Percentiles rank a stretch among this genome's conserved stretches.
phyloP scores from a whole-genome alignment of 23 tunicate genomes.

The Clavelina lepadiformis region DNA sequence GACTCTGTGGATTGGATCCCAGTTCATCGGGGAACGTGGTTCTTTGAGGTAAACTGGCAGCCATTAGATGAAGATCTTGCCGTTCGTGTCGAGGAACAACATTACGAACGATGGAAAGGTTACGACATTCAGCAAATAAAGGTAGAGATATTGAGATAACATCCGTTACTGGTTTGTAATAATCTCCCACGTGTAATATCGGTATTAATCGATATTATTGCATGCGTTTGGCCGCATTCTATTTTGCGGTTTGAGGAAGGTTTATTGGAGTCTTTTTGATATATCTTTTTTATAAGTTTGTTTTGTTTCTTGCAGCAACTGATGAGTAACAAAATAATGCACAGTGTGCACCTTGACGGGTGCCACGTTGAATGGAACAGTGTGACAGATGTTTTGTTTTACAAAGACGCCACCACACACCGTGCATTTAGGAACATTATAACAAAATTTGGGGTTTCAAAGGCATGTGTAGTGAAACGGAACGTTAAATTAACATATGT shows the following conservation, averaged over 20 bases:
- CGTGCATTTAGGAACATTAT: conserved; percentile 78
- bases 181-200: too few relatives aligned
- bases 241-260: too few relatives aligned
- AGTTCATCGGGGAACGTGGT: conserved; percentile 82
- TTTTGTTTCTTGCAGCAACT: conserved; percentile 13
- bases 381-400: conserved; percentile 67
- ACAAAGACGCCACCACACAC: conserved; percentile 80
- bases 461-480: conserved; percentile 18
- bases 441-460: conserved; percentile 70
- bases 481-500: not conserved
- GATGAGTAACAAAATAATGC: conserved; percentile 51
- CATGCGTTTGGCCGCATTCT: too few relatives aligned
- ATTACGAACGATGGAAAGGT: conserved; percentile 78
- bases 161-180: too few relatives aligned
- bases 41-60: conserved; percentile 62
- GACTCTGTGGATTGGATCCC: not conserved
- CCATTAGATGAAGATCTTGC: conserved; percentile 73
- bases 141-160: too few relatives aligned
- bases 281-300: not conserved
- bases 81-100: conserved; percentile 55
- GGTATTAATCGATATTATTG: too few relatives aligned
- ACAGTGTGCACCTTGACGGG: conserved; percentile 73
- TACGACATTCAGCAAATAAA: conserved; percentile 42
- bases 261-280: too few relatives aligned
- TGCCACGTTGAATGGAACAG: conserved; percentile 91